Evolutionary conservation across 2,113 vertebrate species (phyloP).

Genomic region (Chaetura pelagica): DNA sequence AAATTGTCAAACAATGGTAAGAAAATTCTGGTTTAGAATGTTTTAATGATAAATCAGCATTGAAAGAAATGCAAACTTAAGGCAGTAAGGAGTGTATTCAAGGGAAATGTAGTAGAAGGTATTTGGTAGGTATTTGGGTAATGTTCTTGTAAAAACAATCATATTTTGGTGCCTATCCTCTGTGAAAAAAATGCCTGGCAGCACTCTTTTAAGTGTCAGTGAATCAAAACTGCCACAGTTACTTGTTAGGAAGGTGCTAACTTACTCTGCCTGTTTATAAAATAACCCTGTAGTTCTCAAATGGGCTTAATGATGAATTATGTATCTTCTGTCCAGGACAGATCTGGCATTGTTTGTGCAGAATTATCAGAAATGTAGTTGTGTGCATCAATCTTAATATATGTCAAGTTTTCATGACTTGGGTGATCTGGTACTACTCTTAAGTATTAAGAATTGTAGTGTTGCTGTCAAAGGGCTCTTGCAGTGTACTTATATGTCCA

Average conservation of each 20-base stretch:
- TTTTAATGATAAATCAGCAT: background rate
- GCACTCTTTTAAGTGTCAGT: background rate
- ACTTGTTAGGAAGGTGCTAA: background rate
- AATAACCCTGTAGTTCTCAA: background rate
- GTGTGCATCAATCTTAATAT: background rate
- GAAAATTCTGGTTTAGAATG: background rate
- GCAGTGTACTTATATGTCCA: background rate
- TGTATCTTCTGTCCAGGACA: background rate
- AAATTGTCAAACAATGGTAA: background rate
- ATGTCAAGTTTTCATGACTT: background rate
- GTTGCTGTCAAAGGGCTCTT: rapidly evolving
- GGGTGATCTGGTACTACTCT: no score
- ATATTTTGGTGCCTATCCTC: background rate
- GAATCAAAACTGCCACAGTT: background rate
- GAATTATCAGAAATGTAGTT: background rate
- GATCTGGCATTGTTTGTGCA: background rate
- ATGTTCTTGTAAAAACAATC: background rate
- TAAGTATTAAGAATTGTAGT: no score
- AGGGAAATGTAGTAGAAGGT: no score
- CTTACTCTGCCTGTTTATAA: background rate
- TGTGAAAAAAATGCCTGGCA: background rate
- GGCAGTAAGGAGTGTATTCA: background rate
- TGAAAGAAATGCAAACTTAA: background rate
- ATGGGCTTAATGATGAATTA: background rate
- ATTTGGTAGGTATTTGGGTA: no score